phyloP scores from a whole-genome alignment of 2,113 vertebrate species.

The Phyllostomus hastatus region DNA sequence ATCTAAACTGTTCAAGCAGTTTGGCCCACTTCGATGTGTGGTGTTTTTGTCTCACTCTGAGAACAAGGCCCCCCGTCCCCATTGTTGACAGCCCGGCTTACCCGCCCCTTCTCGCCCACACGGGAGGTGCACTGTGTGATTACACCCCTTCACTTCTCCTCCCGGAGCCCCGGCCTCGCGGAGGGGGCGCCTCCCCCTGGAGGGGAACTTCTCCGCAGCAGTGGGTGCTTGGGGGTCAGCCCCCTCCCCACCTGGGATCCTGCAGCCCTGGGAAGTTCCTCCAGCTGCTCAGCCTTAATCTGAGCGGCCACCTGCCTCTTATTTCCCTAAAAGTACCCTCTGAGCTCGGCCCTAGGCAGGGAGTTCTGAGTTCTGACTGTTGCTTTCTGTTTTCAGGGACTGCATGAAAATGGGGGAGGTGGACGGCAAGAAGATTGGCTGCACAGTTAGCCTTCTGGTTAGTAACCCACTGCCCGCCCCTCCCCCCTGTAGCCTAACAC shows the following conservation, averaged over 20 bases:
- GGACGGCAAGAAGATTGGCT: slow-evolving; percentile 98
- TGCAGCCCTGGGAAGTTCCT: background rate
- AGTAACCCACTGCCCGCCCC: slow-evolving; percentile 69
- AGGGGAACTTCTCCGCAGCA: background rate
- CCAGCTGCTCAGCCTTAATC: background rate
- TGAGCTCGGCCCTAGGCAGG: background rate
- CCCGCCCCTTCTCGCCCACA: background rate
- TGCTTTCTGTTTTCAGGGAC: slow-evolving; percentile 86
- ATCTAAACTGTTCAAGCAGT: background rate
- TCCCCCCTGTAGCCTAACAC: background rate
- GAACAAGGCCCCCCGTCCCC: background rate
- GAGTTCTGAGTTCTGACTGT: slow-evolving; percentile 30
- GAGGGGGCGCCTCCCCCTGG: background rate
- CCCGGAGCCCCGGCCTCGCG: background rate
- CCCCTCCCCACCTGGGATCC: background rate
- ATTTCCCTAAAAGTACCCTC: background rate
- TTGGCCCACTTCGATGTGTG: background rate
- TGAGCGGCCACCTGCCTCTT: background rate
- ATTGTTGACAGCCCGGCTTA: background rate
- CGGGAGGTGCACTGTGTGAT: background rate
- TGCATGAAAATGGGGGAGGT: slow-evolving; percentile 99
- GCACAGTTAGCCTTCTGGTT: slow-evolving; percentile 97
- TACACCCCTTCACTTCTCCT: too few relatives aligned
- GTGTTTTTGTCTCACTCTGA: slow-evolving; percentile 15
- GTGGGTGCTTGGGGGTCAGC: background rate